Evolutionary conservation across 2,797 vertebrate genomes (phyloP), one percentile per base, ranked within the genome.

Genomic region (Diglossa cyanea): DNA sequence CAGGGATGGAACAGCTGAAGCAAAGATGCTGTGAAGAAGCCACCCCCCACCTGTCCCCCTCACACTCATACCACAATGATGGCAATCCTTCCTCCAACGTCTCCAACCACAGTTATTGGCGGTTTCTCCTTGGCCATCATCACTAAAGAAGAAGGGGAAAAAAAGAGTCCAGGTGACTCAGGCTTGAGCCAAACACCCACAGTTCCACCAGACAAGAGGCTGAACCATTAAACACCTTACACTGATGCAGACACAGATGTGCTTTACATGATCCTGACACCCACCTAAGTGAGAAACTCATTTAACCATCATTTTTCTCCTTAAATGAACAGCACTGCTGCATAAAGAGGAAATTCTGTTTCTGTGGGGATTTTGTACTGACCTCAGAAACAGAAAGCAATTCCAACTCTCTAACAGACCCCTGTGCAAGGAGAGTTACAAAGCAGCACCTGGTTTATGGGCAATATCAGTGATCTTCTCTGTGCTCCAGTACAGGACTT

Each of bases 71-170:
- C 99, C 96, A 99, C 98, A 89, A 99, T 99, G 94, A 99, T 99
- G 47, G 99, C 99, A 48, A 99, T 99, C 96, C 99, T 98, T 94
- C 99, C 99, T 91, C 99, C 99, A 7, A 99, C 99, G 0, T 99
- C 99, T 95, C 99, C 99, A 3, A 99, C 99, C 28, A 99, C 99
- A 10, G 98, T 99, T 93, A 99, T 99, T 0, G 99, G 99, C 0
- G 99, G 99, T 89, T 99, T 99, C 98, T 99, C 99, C 97, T 99
- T 99, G 50, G 99, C 99, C 98, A 99, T 99, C 99, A 99, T 99
- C 95, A 99, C 99, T 99, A 92, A 54, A 85, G 19, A 83, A 87
- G 61, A 31, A 79, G 42, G 19, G 19, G 67, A 50, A 74, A 95
- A 94, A 58, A 89, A 68, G 39, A 94, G 13, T 7, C 84, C 72